Conservation (phyloP, 2,888 invertebrate genomes). For the Cantharis flavilabris region DNA sequence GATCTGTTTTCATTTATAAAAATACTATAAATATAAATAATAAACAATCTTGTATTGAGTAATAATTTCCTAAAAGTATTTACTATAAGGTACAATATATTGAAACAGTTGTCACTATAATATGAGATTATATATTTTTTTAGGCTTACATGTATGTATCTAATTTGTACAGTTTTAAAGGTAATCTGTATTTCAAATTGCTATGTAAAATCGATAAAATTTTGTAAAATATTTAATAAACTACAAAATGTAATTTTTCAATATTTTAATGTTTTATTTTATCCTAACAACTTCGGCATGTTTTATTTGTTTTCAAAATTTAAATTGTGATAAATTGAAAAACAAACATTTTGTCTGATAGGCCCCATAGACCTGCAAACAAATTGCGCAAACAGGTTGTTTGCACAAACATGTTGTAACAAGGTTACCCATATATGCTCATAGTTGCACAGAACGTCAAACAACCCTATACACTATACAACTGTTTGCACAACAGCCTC, state of each 20-base stretch:
- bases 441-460: no score
- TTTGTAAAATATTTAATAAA: background rate
- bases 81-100: background rate
- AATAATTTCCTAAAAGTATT: background rate
- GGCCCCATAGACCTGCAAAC: no score
- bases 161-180: background rate
- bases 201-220: background rate
- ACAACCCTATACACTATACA: no score
- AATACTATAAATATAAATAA: background rate
- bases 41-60: background rate
- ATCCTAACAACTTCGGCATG: background rate
- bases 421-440: no score
- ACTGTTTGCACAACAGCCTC: no score
- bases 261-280: background rate
- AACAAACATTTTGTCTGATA: no score
- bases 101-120: background rate
- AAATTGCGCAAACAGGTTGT: no score
- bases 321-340: no score
- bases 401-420: no score
- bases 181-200: constrained; percentile 1
- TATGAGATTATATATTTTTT: background rate
- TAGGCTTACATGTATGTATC: background rate
- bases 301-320: no score
- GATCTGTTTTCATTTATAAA: background rate
- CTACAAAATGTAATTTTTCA: background rate